Conservation (phyloP, 2,113 vertebrate species). For the Sigmodon hispidus region DNA sequence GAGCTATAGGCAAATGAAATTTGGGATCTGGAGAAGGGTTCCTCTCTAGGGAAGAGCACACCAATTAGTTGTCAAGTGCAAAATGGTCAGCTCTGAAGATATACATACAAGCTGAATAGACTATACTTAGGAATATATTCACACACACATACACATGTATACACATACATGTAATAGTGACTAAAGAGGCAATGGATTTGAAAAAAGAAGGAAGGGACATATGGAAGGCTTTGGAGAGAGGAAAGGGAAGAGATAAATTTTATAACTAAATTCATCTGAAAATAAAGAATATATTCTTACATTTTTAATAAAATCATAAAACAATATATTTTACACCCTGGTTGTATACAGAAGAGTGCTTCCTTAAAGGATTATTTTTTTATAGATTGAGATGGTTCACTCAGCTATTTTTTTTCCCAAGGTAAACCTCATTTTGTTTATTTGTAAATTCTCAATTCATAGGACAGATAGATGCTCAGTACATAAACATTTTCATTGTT, state of each 20-base stretch:
- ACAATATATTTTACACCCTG: background rate
- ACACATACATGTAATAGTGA: background rate
- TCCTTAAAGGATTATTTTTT: background rate
- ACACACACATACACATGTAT: background rate
- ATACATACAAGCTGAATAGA: background rate
- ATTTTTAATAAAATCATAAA: conserved; percentile 7
- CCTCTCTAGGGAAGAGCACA: background rate
- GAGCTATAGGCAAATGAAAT: background rate
- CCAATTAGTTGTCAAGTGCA: background rate
- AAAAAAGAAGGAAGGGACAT: background rate
- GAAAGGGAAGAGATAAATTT: too few species aligned
- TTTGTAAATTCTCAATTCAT: background rate
- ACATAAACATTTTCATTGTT: background rate
- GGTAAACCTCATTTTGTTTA: background rate
- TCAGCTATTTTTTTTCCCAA: background rate
- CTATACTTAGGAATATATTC: background rate
- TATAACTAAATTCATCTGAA: background rate
- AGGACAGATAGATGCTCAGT: background rate
- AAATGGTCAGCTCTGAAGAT: background rate
- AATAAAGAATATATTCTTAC: background rate
- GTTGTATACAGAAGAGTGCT: background rate
- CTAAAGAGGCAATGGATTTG: background rate
- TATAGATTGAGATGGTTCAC: background rate
- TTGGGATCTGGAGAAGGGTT: background rate
- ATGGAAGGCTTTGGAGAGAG: background rate